Evolutionary conservation across 2,797 vertebrate species (phyloP), one percentile per base, ranked within the genome.

Genomic region (Antrozous pallidus): DNA sequence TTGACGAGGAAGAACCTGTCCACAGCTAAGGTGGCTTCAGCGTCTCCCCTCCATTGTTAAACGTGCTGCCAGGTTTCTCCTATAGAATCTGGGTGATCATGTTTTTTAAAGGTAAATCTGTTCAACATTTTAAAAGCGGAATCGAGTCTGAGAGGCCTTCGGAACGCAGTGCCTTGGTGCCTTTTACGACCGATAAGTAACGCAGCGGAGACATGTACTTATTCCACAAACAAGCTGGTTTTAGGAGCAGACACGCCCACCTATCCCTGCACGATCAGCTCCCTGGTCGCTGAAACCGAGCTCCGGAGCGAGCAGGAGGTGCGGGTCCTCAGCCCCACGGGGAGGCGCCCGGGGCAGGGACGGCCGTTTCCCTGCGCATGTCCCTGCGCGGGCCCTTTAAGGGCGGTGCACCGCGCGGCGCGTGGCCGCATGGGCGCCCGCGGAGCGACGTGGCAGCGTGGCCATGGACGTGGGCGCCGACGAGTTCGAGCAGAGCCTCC

Each of bases 381-480:
- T 42, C 40, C 40, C 73, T 0, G 18, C 20, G 20, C 61, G 26
- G 5, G 71, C 86, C 40, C 40, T 58, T 88, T 82, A 88, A 88
- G 70, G 71, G 42, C 3, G 1, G 51, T 20, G 93, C 73, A 69
- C 58, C 31, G 73, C 81, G 93, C 75, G 49, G 93, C 71, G 45
- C 78, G 88, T 63, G 84, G 84, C 58, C 2, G 3, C 87, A 40
- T 3, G 22, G 61, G 88, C 33, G 56, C 14, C 40, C 1, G 3
- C 3, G 26, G 38, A 42, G 88, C 77, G 16, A 56, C 56, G 82
- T 5, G 33, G 40, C 63, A 11, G 85, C 54, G 88, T 12, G 38
- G 40, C 56, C 1, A 98, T 98, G 98, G 98, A 98, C 2, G 81
- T 98, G 75, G 91, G 94, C 0, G 97, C 96, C 0, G 90, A 74